These are phyloP conservation scores for Tetranychus urticae DNA, from an alignment of 1,140 invertebrate species.

Conservation along the genomic window DNA sequence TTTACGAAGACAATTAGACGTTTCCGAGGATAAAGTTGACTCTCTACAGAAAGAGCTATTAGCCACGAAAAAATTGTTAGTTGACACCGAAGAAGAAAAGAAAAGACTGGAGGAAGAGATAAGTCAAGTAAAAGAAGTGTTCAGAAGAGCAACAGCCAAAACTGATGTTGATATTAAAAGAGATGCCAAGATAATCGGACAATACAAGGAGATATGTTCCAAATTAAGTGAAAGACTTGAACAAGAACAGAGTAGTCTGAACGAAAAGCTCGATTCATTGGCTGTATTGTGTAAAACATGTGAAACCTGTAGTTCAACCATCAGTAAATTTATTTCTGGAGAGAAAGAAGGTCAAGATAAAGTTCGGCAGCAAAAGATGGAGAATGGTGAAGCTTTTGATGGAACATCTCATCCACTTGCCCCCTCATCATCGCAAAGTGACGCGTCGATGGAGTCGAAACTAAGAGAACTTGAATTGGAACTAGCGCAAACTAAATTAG, in stretches of 20 bases:
- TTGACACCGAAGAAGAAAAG: slow-evolving; percentile 58
- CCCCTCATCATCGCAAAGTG: background rate
- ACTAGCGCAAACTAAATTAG: slow-evolving; percentile 82
- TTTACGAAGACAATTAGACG: slow-evolving; percentile 29
- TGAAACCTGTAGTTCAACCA: slow-evolving; percentile 3
- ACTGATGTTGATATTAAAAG: slow-evolving; percentile 43
- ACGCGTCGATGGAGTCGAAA: slow-evolving; percentile 19
- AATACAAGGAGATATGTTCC: slow-evolving; percentile 75
- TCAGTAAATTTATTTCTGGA: slow-evolving; percentile 10
- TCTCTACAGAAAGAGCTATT: slow-evolving; percentile 52
- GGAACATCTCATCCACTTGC: slow-evolving; percentile 13
- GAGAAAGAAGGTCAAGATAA: background rate
- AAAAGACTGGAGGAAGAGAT: slow-evolving; percentile 50
- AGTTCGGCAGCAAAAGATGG: background rate
- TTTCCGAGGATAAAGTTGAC: slow-evolving; percentile 47
- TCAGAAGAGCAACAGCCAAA: slow-evolving; percentile 47
- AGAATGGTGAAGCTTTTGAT: background rate
- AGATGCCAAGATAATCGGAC: slow-evolving; percentile 50
- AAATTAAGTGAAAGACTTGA: slow-evolving; percentile 41
- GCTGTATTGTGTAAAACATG: background rate
- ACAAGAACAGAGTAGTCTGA: slow-evolving; percentile 37
- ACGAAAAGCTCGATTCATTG: slow-evolving; percentile 16
- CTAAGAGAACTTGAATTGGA: slow-evolving; percentile 80
- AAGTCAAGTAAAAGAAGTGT: slow-evolving; percentile 37
- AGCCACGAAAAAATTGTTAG: slow-evolving; percentile 39